A percentile compares a stretch with the other conserved stretches of the same genome.
Evolutionary conservation across 2,888 invertebrate species (phyloP).

Genomic region (Drosophila cognata): DNA sequence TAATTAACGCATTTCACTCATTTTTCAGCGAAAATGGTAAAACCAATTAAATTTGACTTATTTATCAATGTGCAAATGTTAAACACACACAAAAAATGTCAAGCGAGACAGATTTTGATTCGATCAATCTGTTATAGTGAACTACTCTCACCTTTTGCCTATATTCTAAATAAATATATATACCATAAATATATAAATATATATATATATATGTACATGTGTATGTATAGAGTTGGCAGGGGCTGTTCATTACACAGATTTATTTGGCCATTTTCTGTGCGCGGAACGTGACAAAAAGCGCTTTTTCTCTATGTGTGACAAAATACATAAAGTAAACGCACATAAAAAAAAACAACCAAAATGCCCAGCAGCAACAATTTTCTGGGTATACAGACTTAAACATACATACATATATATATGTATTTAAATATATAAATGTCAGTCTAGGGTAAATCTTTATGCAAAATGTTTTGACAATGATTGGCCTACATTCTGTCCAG

Average conservation of each 20-base stretch:
- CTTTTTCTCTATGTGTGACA: constrained; percentile 55
- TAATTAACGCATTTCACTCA: constrained; percentile 28
- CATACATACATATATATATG: background rate
- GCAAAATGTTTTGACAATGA: constrained; percentile 51
- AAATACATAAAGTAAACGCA: constrained; percentile 33
- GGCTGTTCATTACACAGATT: constrained; percentile 69
- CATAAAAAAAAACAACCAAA: constrained; percentile 21
- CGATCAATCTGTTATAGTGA: constrained; percentile 62
- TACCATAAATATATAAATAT: constrained; percentile 13
- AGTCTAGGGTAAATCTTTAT: constrained; percentile 54
- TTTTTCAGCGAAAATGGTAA: constrained; percentile 1
- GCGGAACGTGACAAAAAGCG: constrained; percentile 77
- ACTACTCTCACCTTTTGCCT: constrained; percentile 72
- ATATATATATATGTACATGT: constrained; percentile 7
- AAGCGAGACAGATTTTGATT: constrained; percentile 47
- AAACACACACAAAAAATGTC: constrained; percentile 22
- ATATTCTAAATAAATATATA: constrained; percentile 33
- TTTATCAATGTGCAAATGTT: constrained; percentile 12
- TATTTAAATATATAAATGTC: constrained; percentile 20
- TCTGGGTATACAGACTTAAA: constrained; percentile 2
- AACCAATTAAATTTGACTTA: constrained; percentile 35
- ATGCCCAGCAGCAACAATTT: constrained; percentile 46
- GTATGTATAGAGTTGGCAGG: constrained; percentile 30
- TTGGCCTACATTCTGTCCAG: constrained; percentile 63
- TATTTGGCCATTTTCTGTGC: constrained; percentile 77